Conservation (phyloP, 2,113 vertebrate genomes). For the Dinomys branickii region DNA sequence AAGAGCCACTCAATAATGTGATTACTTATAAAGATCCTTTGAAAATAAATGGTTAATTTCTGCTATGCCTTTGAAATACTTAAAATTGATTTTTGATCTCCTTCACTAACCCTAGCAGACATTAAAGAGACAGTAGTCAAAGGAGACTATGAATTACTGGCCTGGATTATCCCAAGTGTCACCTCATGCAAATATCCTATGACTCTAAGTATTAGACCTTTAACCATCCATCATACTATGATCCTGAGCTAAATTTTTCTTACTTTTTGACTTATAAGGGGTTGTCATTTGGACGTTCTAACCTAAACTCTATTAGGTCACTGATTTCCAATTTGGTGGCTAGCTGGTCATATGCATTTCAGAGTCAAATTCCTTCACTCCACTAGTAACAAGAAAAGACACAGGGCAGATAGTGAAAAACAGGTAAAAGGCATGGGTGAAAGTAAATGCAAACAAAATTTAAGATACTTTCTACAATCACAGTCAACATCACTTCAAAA, state of each 20-base stretch:
- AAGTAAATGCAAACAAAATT: neutral
- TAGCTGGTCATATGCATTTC: neutral
- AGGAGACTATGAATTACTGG: neutral
- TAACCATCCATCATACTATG: neutral
- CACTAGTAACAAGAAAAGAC: neutral
- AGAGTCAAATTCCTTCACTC: neutral
- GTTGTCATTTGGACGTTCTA: neutral
- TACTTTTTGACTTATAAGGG: neutral
- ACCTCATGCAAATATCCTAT: neutral
- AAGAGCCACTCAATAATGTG: neutral
- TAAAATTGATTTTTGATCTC: neutral
- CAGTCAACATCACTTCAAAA: neutral
- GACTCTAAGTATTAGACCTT: neutral
- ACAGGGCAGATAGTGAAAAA: neutral
- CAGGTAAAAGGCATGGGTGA: neutral
- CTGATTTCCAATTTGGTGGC: neutral
- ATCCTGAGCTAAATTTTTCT: neutral
- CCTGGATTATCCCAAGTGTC: neutral
- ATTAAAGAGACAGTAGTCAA: neutral
- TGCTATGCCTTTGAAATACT: neutral
- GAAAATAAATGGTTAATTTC: neutral
- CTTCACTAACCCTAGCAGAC: neutral
- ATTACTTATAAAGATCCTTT: neutral
- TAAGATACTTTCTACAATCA: neutral
- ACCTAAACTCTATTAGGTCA: neutral